phyloP scores from a whole-genome alignment of 2,888 invertebrate species.

The Drosophila rubida region DNA sequence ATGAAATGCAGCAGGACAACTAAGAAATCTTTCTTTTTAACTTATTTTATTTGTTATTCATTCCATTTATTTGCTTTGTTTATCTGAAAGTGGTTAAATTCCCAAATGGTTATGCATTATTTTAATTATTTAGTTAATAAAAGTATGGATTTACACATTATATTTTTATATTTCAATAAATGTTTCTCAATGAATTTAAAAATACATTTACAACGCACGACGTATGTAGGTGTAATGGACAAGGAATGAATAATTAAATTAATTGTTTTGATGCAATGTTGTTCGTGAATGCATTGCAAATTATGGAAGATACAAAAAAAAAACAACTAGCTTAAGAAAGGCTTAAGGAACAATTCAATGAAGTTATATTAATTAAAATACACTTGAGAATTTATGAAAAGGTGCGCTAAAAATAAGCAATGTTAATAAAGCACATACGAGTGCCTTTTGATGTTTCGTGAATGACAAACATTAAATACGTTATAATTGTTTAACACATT shows the following conservation, averaged over 20 bases:
- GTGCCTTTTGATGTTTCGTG: constrained; percentile 16
- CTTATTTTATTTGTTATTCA: constrained; percentile 2
- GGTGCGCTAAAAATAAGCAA: constrained; percentile 36
- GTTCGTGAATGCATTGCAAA: constrained; percentile 35
- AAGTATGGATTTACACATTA: constrained; percentile 3
- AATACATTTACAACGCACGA: constrained; percentile 66
- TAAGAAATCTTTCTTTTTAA: not conserved
- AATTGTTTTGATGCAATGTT: constrained; percentile 11
- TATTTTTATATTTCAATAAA: constrained; percentile 22
- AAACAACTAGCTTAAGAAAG: constrained; percentile 44
- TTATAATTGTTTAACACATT: constrained; percentile 54
- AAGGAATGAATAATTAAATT: constrained; percentile 39
- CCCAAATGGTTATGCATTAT: not conserved
- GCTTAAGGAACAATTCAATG: constrained; percentile 53
- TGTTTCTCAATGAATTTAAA: constrained; percentile 50
- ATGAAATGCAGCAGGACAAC: constrained; percentile 1
- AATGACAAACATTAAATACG: constrained; percentile 49
- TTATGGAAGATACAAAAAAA: constrained; percentile 7
- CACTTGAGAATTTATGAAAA: constrained; percentile 35
- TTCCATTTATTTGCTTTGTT: constrained; percentile 8
- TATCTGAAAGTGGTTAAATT: constrained; percentile 1
- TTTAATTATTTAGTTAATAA: not conserved
- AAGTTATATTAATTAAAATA: constrained; percentile 24
- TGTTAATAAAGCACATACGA: constrained; percentile 29
- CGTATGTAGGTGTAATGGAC: constrained; percentile 19